Evolutionary conservation across 2,797 vertebrate species (phyloP).

Genomic region (Parauchenoglanis ngamensis): DNA sequence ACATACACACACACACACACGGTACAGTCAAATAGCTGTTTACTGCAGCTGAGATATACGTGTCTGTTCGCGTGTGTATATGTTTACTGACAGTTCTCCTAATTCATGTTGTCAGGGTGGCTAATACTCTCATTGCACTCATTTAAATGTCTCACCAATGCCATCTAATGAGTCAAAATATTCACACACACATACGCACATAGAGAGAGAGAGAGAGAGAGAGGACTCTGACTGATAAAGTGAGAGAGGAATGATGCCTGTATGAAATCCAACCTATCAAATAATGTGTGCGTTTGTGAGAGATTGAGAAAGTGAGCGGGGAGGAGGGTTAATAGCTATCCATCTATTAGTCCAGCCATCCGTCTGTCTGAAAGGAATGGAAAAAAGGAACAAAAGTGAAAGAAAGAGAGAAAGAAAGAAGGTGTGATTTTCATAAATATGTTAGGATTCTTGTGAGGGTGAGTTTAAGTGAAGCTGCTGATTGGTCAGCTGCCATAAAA

Average conservation of each 20-base stretch:
- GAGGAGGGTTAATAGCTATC: neutral
- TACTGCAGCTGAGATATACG: neutral
- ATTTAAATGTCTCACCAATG: conserved; percentile 34
- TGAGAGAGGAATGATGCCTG: neutral
- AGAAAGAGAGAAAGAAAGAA: neutral
- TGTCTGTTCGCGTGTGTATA: neutral
- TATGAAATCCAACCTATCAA: neutral
- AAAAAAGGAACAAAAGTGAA: neutral
- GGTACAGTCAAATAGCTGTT: neutral
- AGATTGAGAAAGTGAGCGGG: neutral
- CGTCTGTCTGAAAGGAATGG: neutral
- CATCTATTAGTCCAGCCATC: neutral
- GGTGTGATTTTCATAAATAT: neutral
- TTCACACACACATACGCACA: conserved; percentile 4
- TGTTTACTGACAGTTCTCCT: conserved; percentile 41
- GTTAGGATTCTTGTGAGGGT: neutral
- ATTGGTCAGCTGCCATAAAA: neutral
- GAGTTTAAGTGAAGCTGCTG: neutral
- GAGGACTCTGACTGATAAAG: neutral
- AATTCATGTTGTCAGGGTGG: conserved; percentile 47
- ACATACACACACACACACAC: neutral
- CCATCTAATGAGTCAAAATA: neutral
- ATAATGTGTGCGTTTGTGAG: neutral
- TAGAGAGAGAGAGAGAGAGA: neutral
- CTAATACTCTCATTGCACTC: conserved; percentile 37